These are phyloP conservation scores for Gymnocypris eckloni DNA, from an alignment of 2,797 vertebrate genomes.

Conservation along the genomic window DNA sequence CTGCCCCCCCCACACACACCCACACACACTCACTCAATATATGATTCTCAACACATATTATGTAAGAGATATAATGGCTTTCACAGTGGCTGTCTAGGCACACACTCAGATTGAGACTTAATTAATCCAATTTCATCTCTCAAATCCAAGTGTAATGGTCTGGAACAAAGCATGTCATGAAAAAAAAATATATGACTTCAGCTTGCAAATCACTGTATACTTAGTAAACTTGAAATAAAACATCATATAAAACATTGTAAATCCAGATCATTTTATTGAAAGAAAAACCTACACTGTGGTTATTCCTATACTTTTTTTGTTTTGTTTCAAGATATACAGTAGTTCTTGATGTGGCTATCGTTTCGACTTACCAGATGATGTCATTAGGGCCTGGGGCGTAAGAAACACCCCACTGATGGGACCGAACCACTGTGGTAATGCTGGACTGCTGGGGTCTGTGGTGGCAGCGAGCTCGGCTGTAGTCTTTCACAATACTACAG, in stretches of 20 bases:
- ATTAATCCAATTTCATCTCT: slow-evolving; percentile 54
- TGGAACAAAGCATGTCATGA: slow-evolving; percentile 44
- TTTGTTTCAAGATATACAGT: background rate
- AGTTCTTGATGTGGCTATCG: background rate
- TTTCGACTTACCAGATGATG: slow-evolving; percentile 90
- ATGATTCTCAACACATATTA: slow-evolving; percentile 52
- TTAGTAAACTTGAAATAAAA: slow-evolving; percentile 14
- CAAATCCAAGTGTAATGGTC: slow-evolving; percentile 41
- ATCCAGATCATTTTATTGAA: background rate
- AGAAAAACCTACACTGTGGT: background rate
- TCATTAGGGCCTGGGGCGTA: slow-evolving; percentile 92
- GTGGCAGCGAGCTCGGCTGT: slow-evolving; percentile 78
- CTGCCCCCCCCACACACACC: slow-evolving; percentile 55
- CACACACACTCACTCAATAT: slow-evolving; percentile 65
- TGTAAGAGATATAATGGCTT: slow-evolving; percentile 52
- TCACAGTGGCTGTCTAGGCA: slow-evolving; percentile 49
- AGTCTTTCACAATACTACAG: slow-evolving; percentile 90
- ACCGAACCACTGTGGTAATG: slow-evolving; percentile 89
- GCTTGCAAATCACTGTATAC: slow-evolving; percentile 10
- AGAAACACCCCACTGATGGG: slow-evolving; percentile 85
- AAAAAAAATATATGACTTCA: slow-evolving; percentile 38
- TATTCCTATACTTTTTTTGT: background rate
- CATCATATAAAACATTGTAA: background rate
- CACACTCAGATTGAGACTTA: slow-evolving; percentile 50
- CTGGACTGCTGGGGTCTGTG: slow-evolving; percentile 90